phyloP scores from a whole-genome alignment of 2,888 invertebrate genomes.

The Diploptera punctata region DNA sequence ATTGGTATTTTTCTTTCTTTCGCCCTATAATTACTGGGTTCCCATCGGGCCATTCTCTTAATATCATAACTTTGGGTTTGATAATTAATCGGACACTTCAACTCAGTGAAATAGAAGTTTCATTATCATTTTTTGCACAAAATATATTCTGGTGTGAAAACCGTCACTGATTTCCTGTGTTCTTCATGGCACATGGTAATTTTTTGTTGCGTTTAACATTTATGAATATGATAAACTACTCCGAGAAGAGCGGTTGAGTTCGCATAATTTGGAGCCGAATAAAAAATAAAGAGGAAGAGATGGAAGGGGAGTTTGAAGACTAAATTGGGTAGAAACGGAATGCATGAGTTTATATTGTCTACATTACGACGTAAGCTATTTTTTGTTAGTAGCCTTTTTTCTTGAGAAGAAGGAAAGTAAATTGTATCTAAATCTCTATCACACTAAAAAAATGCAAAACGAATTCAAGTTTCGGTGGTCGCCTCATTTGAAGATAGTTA shows the following conservation, averaged over 20 bases:
- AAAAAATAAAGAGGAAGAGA: not conserved
- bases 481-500: too few relatives aligned
- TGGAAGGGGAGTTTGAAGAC: not conserved
- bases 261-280: conserved; percentile 6
- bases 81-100: too few relatives aligned
- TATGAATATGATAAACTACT: conserved; percentile 22
- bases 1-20: too few relatives aligned
- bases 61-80: too few relatives aligned
- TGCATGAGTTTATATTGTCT: not conserved
- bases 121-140: too few relatives aligned
- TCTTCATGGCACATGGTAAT: not conserved
- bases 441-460: too few relatives aligned
- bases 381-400: not conserved
- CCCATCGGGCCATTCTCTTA: too few relatives aligned
- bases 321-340: conserved; percentile 16
- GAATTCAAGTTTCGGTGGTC: too few relatives aligned
- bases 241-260: not conserved
- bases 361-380: not conserved
- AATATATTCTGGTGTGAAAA: too few relatives aligned
- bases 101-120: too few relatives aligned
- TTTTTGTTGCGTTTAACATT: not conserved
- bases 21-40: too few relatives aligned
- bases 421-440: not conserved
- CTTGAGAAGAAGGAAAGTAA: not conserved
- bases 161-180: too few relatives aligned